Base-by-base conservation (phyloP, 30 jellyfish, hydroid and myxozoan species). In the Nemopilema nomurai region DNA sequence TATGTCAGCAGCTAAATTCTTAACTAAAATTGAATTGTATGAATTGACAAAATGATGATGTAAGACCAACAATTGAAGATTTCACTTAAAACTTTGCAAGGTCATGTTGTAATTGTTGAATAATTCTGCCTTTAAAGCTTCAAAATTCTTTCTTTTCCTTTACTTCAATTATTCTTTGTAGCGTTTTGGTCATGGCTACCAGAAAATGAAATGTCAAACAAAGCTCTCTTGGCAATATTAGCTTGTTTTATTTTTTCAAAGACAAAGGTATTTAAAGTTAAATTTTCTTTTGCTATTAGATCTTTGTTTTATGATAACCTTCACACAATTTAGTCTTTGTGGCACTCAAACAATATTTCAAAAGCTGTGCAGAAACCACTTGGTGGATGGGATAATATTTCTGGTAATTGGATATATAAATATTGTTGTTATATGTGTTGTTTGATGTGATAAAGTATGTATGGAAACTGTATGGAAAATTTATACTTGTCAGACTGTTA, bases 161-260 rank as follows among this genome's bases (percentile, higher is more conserved):
- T n/a, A 26, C 13, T 4, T 0, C 19, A 29, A 71, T 71, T 71
- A 25, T 52, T 71, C 28, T n/a, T n/a, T 71, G 6, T 26, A 80
- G 89, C 78, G 22, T 80, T 80, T 28, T 80, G 89, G 89, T 69
- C 81, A 63, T 65, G 67, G 71, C 52, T 80, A 1, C 89, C 89
- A 0, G 81, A 65, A 57, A 50, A 80, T 28, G 89, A 79, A 22
- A 64, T 80, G 71, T 79, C 30, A 51, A 80, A 80, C 89, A 80
- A 80, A 49, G 85, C 80, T 6, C 31, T 71, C n/a, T 78, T 83
- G 25, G 86, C 91, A 50, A 84, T 83, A 0, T 65, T 83, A 80
- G 91, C 91, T 24, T 83, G 86, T 67, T 83, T 83, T 33, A 57
- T 83, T 24, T 51, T 71, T 53, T 29, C 41, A 31, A 67, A 80